Evolutionary conservation across 2,888 invertebrate species (phyloP).

Genomic region (Allolobophora icterica): DNA sequence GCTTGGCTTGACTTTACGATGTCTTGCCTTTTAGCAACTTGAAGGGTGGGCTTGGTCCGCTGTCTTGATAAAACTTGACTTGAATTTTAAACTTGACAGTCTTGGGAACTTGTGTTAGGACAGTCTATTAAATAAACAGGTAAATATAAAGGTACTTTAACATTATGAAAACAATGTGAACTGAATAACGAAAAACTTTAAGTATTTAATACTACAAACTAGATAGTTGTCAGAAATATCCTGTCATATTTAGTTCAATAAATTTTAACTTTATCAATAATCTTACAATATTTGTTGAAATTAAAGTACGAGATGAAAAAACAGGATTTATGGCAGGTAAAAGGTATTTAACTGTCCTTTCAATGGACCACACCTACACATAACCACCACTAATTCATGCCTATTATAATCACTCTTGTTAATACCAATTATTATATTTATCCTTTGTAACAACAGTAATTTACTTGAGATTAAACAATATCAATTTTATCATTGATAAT

Average conservation of each 20-base stretch:
- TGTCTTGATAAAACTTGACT: constrained; percentile 25
- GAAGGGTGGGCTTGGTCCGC: too few species aligned
- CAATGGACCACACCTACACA: background rate
- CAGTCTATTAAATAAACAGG: constrained; percentile 7
- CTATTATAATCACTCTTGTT: background rate
- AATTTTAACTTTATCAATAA: background rate
- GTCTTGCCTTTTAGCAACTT: background rate
- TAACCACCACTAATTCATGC: background rate
- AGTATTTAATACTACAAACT: background rate
- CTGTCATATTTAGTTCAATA: background rate
- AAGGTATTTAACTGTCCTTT: too few species aligned
- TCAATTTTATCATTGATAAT: background rate
- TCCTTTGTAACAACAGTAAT: background rate
- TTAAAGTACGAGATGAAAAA: background rate
- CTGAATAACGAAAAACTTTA: background rate
- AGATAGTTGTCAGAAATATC: background rate
- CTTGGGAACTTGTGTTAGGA: constrained; percentile 24
- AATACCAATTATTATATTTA: background rate
- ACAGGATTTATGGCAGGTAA: too few species aligned
- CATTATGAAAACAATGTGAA: background rate
- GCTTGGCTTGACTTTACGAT: constrained; percentile 1
- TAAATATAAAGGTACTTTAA: background rate
- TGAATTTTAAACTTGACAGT: constrained; percentile 26
- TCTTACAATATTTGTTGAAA: background rate
- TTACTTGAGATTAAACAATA: background rate